Evolutionary conservation across 2,113 vertebrate species (phyloP).

Genomic region (Anolis carolinensis): DNA sequence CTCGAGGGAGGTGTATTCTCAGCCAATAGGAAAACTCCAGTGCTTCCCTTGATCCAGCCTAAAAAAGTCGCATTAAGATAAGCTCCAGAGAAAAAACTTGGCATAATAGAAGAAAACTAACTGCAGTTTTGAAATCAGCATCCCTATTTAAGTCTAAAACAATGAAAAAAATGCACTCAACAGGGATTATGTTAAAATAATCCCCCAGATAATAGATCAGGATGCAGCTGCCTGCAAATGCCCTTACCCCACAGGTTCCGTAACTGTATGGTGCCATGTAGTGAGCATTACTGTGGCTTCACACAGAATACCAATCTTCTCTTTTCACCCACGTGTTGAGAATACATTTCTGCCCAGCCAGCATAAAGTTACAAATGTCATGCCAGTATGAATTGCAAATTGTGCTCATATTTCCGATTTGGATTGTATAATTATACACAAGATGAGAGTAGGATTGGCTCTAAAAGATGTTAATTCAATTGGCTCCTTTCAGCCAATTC

Average conservation of each 20-base stretch:
- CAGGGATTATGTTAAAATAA: no score
- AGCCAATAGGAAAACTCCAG: no score
- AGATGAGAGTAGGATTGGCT: conserved; percentile 61
- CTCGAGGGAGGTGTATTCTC: no score
- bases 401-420: conserved; percentile 54
- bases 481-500: conserved; percentile 39
- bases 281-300: conserved; percentile 4
- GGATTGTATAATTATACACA: conserved; percentile 53
- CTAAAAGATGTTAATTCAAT: conserved; percentile 51
- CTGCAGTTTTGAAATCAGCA: no score
- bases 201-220: neutral
- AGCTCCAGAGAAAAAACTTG: no score
- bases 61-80: no score
- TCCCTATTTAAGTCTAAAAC: no score
- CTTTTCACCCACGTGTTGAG: neutral
- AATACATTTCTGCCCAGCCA: neutral
- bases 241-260: conserved; percentile 13
- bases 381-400: conserved; percentile 53
- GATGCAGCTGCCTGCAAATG: neutral
- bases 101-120: no score
- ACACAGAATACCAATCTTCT: conserved; percentile 1
- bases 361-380: conserved; percentile 40
- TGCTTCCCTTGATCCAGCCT: no score
- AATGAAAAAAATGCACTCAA: no score
- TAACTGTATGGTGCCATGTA: neutral